Evolutionary conservation across 2,797 vertebrate genomes (phyloP).

Genomic region (Danio kyathit): DNA sequence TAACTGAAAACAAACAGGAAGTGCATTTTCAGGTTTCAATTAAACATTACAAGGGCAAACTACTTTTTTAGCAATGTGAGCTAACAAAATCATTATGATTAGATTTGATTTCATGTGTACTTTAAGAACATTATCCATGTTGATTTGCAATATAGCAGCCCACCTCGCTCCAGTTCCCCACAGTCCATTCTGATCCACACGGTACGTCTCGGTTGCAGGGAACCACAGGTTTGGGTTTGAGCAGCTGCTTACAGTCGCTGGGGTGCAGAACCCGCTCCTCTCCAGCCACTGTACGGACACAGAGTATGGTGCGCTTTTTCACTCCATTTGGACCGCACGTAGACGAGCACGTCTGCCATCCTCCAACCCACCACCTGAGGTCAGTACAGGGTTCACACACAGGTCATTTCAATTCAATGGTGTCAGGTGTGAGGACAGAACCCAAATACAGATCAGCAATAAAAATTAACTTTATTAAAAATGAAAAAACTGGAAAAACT

Average conservation of each 20-base stretch:
- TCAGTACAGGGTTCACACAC: background rate
- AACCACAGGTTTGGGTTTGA: constrained; percentile 88
- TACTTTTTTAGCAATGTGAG: too few species aligned
- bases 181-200: constrained; percentile 91
- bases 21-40: too few species aligned
- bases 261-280: constrained; percentile 91
- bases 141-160: background rate
- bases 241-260: constrained; percentile 88
- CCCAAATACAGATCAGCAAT: too few species aligned
- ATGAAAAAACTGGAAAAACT: too few species aligned
- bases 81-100: too few species aligned
- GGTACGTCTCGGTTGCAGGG: constrained; percentile 91
- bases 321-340: constrained; percentile 88
- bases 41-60: too few species aligned
- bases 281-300: constrained; percentile 87
- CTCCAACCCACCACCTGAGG: constrained; percentile 94
- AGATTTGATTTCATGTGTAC: too few species aligned
- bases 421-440: too few species aligned
- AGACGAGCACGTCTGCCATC: constrained; percentile 92
- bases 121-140: background rate
- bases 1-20: too few species aligned
- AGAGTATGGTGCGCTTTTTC: constrained; percentile 89
- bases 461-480: too few species aligned
- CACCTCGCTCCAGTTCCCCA: constrained; percentile 91
- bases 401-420: too few species aligned